These are phyloP conservation scores for Eulemur mongoz DNA, from an alignment of 2,797 vertebrate species.

Conservation along the genomic window DNA sequence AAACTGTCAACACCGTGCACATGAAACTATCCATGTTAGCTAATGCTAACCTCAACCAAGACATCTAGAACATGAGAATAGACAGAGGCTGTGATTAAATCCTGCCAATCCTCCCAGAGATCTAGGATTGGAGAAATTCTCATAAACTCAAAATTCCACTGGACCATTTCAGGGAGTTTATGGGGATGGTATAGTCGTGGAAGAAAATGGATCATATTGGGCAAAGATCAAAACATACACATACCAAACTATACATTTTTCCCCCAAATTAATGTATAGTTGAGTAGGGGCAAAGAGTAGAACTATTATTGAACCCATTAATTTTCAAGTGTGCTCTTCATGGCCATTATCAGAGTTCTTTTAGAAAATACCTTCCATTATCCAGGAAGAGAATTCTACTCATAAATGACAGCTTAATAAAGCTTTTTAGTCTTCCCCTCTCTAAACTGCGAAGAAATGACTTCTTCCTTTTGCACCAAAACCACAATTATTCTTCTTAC, in stretches of 20 bases:
- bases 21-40: background rate
- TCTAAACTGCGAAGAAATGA: background rate
- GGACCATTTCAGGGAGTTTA: background rate
- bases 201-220: background rate
- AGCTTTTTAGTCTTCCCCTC: background rate
- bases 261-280: background rate
- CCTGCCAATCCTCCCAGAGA: background rate
- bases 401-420: background rate
- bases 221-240: constrained; percentile 5
- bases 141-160: background rate
- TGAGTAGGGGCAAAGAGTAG: background rate
- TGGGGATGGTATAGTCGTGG: background rate
- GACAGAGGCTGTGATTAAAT: background rate
- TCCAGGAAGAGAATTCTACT: constrained; percentile 4
- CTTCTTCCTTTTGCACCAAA: constrained; percentile 35
- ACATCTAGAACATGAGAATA: background rate
- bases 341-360: background rate
- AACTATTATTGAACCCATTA: background rate
- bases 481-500: background rate
- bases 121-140: background rate
- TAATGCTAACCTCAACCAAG: background rate
- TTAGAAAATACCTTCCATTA: background rate
- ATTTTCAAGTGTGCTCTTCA: constrained; percentile 42
- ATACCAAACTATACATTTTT: background rate
- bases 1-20: background rate